Base-by-base conservation (phyloP, 1,140 invertebrate species). In the Hylaeus volcanicus region DNA sequence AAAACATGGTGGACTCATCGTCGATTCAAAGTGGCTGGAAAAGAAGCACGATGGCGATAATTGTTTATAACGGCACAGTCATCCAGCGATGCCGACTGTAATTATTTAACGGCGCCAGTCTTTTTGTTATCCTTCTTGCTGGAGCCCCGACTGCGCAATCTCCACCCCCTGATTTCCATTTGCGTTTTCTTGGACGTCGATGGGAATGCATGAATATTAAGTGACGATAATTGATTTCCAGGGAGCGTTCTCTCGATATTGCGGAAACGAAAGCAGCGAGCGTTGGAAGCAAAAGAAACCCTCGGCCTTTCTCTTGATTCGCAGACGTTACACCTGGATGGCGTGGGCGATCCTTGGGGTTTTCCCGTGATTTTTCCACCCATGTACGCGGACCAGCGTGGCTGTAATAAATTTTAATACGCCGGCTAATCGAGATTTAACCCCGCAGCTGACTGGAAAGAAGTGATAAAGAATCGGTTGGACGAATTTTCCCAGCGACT, bases 151-250 rank as follows among this genome's bases (percentile, higher is more conserved):
- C 15, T n/a, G n/a, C 45, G 51, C 58, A 51, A 64, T 65, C 12
- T 8, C 51, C 6, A 5, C 4, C 0, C 14, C 53, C 64, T 65
- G 69, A 9, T 56, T 48, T 79, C 51, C 61, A 56, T 73, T 79
- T 56, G 26, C 60, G 14, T 64, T 78, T 41, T 9, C 4, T 61
- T 51, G 74, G 9, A 41, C 43, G 74, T 15, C 58, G 14, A 0
- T 12, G 39, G 3, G 76, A 79, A 79, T 64, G 71, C 58, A 64
- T 64, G 76, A 79, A 79, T 79, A 73, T 61, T 51, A 64, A 43
- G 5, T 45, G 1, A 51, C 61, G 70, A 79, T 74, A 65, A 79
- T 79, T 74, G 70, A 79, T 79, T 74, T 12, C 15, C n/a, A 63
- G 11, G 45, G 45, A 37, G 11, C 15, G 14, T 26, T n/a, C 15